phyloP scores from a whole-genome alignment of 2,113 vertebrate genomes.

The Stomatorhinus ivindoensis region DNA sequence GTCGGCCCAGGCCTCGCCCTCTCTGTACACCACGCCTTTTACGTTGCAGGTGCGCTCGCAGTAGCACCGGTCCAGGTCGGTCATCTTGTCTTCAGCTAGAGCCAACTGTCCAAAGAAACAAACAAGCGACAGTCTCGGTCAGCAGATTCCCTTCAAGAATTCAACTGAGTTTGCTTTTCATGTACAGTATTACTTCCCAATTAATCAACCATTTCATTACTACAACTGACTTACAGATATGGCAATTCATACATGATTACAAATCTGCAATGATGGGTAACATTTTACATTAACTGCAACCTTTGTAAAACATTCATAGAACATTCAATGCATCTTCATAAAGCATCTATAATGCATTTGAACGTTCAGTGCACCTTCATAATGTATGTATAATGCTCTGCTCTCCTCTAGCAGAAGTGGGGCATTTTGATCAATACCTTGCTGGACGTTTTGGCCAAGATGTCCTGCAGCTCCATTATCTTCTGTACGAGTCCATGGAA shows the following conservation, averaged over 20 bases:
- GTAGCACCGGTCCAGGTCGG: slow-evolving; percentile 77
- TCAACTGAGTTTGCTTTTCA: not conserved
- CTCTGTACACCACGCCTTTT: slow-evolving; percentile 69
- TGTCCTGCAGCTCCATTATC: slow-evolving; percentile 85
- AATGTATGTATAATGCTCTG: not conserved
- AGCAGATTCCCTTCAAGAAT: not conserved
- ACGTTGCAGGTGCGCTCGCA: slow-evolving; percentile 76
- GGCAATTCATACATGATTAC: not conserved
- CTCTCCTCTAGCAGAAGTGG: not conserved
- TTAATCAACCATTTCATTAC: not conserved
- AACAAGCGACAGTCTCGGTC: not conserved
- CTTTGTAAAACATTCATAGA: not conserved
- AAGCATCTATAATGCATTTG: not conserved
- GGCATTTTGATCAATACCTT: slow-evolving; percentile 57
- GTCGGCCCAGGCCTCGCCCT: slow-evolving; percentile 74
- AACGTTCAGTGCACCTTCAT: not conserved
- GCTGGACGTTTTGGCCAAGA: slow-evolving; percentile 81
- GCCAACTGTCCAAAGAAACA: slow-evolving; percentile 59
- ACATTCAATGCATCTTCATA: not conserved
- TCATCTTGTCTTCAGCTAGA: slow-evolving; percentile 77
- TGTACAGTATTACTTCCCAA: not conserved
- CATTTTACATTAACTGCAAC: not conserved
- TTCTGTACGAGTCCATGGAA: slow-evolving; percentile 85
- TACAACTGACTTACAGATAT: not conserved
- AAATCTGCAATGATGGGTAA: not conserved